Evolutionary conservation across 2,888 invertebrate genomes (phyloP).

Genomic region (Drosophila bunnanda): DNA sequence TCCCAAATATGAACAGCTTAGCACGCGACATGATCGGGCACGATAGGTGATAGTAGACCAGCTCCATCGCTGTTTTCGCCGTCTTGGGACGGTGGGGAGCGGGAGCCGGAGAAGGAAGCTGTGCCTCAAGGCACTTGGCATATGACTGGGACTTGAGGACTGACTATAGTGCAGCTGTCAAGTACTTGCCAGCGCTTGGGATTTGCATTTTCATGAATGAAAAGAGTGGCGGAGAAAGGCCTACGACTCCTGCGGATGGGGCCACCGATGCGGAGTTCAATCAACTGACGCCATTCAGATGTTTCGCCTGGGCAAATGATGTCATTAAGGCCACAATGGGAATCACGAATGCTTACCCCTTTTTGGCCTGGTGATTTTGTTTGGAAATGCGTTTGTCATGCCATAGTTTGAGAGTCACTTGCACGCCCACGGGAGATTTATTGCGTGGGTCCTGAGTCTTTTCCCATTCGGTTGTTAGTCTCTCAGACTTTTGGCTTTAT

Average conservation of each 20-base stretch:
- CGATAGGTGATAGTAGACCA: slow-evolving; percentile 67
- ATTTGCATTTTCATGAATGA: slow-evolving; percentile 79
- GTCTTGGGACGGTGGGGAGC: slow-evolving; percentile 15
- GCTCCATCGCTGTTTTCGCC: slow-evolving; percentile 36
- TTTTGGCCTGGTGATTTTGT: slow-evolving; percentile 7
- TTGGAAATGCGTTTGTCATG: slow-evolving; percentile 71
- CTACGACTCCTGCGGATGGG: slow-evolving; percentile 33
- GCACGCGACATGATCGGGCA: slow-evolving; percentile 70
- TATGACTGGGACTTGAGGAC: slow-evolving; percentile 27
- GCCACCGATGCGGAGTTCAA: slow-evolving; percentile 73
- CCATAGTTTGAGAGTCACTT: slow-evolving; percentile 63
- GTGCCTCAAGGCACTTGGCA: slow-evolving; percentile 71
- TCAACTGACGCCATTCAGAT: slow-evolving; percentile 62
- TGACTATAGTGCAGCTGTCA: slow-evolving; percentile 64
- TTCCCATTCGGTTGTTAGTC: slow-evolving; percentile 34
- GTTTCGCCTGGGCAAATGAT: slow-evolving; percentile 62
- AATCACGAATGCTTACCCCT: slow-evolving; percentile 56
- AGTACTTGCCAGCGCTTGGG: slow-evolving; percentile 53
- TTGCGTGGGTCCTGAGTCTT: slow-evolving; percentile 59
- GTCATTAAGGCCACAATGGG: slow-evolving; percentile 67
- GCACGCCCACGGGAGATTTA: slow-evolving; percentile 56
- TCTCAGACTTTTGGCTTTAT: slow-evolving; percentile 55
- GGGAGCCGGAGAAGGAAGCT: slow-evolving; percentile 24
- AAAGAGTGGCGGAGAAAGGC: slow-evolving; percentile 61
- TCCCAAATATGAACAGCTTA: slow-evolving; percentile 57